Evolutionary conservation across 1,140 invertebrate species (phyloP), one percentile per base, ranked within the genome.

Genomic region (Ericerus pela): DNA sequence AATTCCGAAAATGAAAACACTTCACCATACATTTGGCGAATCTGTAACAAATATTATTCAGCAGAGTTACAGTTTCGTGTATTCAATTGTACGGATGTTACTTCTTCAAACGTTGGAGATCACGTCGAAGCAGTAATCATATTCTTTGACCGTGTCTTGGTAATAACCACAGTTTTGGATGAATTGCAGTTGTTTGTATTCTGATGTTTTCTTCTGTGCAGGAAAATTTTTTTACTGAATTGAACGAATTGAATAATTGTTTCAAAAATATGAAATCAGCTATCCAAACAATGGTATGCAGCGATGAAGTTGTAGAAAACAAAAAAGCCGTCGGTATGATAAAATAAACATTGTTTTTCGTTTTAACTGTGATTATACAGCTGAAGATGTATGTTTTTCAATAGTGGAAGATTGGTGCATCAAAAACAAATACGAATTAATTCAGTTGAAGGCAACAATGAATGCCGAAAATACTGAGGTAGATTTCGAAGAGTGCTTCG

Each of bases 41-140:
- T 82, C 56, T 71, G 77, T 36, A 83, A 77, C 27, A 83, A 82
- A 65, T 83, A 83, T 70, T 83, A 83, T 58, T 73, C 72, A 53
- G 71, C 77, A 24, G 70, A 76, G 64, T 68, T 81, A 31, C 61
- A 73, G 28, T 56, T 83, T 5, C 78, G 75, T 62, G 57, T 66
- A 0, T 67, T 74, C n/a, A 63, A 72, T 58, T 65, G 68, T 27
- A 69, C 74, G 61, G 66, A 69, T 1, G 64, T 71, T 54, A 47
- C 63, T 66, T 8, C 59, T 2, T 10, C 22, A 24, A 24, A 47
- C 12, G 22, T 47, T 24, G 16, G 26, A 47, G 12, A 20, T 2
- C 4, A 10, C 12, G 20, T 47, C 14, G 41, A 47, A 47, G 16
- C 41, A 14, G 16, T 47, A 5, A 47, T 47, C 4, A 8, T 47